These are phyloP conservation scores for Glaucopsyche alexis DNA, from an alignment of 2,888 invertebrate species.

Conservation along the genomic window DNA sequence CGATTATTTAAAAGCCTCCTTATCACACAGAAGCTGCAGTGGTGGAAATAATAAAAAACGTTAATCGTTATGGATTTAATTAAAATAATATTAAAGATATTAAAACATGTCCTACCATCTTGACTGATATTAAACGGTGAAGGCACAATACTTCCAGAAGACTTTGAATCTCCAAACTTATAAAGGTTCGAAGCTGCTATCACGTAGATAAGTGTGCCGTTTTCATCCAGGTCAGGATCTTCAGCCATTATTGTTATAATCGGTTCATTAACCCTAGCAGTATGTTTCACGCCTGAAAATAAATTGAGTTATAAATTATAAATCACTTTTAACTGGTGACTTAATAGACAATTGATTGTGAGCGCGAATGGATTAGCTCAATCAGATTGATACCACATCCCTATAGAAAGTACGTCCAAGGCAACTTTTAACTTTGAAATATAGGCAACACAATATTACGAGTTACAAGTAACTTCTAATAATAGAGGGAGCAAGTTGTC, in stretches of 20 bases:
- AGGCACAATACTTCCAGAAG: conserved; percentile 92
- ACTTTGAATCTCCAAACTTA: conserved; percentile 86
- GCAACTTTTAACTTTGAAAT: not conserved
- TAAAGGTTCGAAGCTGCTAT: conserved; percentile 90
- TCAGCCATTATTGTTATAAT: conserved; percentile 87
- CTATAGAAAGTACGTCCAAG: too few species aligned
- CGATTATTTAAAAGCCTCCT: too few species aligned
- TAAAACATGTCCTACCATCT: conserved; percentile 74
- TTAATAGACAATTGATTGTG: too few species aligned
- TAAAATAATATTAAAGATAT: not conserved
- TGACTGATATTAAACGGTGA: conserved; percentile 91
- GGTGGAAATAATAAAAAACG: too few species aligned
- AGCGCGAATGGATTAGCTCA: too few species aligned
- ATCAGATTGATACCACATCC: too few species aligned
- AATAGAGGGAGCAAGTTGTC: too few species aligned
- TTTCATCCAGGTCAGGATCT: conserved; percentile 91
- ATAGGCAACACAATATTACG: too few species aligned
- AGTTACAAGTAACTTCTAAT: too few species aligned
- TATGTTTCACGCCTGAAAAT: conserved; percentile 84
- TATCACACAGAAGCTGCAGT: too few species aligned
- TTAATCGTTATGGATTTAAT: too few species aligned
- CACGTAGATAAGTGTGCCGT: conserved; percentile 90
- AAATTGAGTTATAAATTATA: not conserved
- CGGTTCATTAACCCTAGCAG: conserved; percentile 87
- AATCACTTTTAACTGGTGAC: not conserved